Evolutionary conservation across 2,888 invertebrate species (phyloP).

Genomic region (Athripsodes cinereus): DNA sequence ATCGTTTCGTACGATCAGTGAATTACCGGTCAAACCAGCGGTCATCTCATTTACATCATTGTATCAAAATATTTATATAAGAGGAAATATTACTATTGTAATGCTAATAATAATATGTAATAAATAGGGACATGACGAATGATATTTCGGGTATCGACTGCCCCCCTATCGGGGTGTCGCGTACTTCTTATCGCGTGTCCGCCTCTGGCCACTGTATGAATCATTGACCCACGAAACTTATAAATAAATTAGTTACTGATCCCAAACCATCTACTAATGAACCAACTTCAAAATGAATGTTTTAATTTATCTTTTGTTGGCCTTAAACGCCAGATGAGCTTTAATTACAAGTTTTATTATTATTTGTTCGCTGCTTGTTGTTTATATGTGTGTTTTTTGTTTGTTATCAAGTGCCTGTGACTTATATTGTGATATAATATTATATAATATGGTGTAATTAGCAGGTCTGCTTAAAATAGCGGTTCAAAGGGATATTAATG

Average conservation of each 20-base stretch:
- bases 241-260: conserved; percentile 28
- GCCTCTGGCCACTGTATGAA: conserved; percentile 21
- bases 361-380: conserved; percentile 13
- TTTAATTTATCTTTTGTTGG: conserved; percentile 29
- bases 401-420: no score
- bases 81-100: no score
- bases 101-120: no score
- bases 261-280: conserved; percentile 26
- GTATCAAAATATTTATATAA: no score
- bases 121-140: no score
- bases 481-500: conserved; percentile 17
- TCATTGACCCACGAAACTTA: conserved; percentile 27
- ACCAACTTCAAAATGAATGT: conserved; percentile 27
- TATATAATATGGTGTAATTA: conserved; percentile 14
- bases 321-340: conserved; percentile 22
- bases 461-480: conserved; percentile 13
- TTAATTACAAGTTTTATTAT: conserved; percentile 25
- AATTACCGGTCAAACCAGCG: no score
- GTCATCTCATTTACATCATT: no score
- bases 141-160: no score
- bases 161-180: no score
- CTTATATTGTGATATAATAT: neutral
- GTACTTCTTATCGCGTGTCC: conserved; percentile 23
- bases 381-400: neutral
- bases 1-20: no score